Percentiles rank a stretch among this genome's conserved stretches.
Evolutionary conservation across 2,797 vertebrate species (phyloP).

Genomic region (Aulostomus chinensis): DNA sequence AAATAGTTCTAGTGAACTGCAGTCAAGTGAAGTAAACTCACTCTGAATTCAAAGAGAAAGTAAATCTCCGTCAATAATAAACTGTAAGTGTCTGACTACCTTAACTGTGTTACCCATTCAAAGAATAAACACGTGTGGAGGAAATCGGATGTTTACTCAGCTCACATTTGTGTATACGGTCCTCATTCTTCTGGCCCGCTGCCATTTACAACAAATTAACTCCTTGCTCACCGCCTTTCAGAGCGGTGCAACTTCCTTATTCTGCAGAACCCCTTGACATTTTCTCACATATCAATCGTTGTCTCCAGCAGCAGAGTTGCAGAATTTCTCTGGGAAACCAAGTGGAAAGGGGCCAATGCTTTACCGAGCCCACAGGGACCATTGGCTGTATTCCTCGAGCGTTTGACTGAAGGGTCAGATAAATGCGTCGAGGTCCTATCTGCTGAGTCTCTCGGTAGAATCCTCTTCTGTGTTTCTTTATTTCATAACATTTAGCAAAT

Average conservation of each 20-base stretch:
- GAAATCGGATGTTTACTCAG: slow-evolving; percentile 19
- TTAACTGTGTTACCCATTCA: too few species aligned
- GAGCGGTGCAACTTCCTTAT: slow-evolving; percentile 32
- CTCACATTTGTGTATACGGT: slow-evolving; percentile 20
- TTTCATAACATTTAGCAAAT: too few species aligned
- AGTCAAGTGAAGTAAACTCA: too few species aligned
- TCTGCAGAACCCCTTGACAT: slow-evolving; percentile 38
- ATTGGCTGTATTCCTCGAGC: slow-evolving; percentile 22
- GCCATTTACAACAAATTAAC: slow-evolving; percentile 52
- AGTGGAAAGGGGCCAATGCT: slow-evolving; percentile 15
- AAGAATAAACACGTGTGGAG: slow-evolving; percentile 12
- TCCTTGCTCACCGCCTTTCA: slow-evolving; percentile 25
- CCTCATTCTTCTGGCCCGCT: slow-evolving; percentile 27
- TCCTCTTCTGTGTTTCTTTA: too few species aligned
- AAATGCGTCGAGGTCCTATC: slow-evolving; percentile 19
- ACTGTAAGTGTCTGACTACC: too few species aligned
- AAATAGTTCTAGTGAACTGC: too few species aligned
- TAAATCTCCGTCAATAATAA: too few species aligned
- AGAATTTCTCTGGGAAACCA: slow-evolving; percentile 30
- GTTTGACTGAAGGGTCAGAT: slow-evolving; percentile 24
- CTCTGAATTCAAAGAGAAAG: too few species aligned
- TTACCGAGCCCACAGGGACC: slow-evolving; percentile 9
- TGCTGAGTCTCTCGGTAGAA: slow-evolving; percentile 1
- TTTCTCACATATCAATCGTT: slow-evolving; percentile 21
- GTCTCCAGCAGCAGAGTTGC: slow-evolving; percentile 26